These are phyloP conservation scores for Trypoxylus dichotomus DNA, from an alignment of 1,140 invertebrate species.

Conservation along the genomic window DNA sequence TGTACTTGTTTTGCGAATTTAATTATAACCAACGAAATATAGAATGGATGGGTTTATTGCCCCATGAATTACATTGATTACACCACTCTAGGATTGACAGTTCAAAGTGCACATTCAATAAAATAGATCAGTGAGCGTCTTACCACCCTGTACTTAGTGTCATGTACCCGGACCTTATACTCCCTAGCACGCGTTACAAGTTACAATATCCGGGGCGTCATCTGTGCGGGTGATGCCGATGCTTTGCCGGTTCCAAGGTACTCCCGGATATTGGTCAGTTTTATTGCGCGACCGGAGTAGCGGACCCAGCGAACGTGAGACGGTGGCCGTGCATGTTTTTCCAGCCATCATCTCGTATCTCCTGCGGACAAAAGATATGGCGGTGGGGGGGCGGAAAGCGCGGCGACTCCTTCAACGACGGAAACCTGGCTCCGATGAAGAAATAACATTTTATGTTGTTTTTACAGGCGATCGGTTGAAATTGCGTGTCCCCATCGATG, in stretches of 20 bases:
- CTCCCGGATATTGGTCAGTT: conserved; percentile 49
- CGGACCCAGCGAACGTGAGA: conserved; percentile 44
- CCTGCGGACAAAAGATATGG: conserved; percentile 10
- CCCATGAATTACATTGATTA: too few species aligned
- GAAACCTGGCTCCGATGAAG: conserved; percentile 50
- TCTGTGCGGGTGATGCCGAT: conserved; percentile 36
- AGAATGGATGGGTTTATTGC: too few species aligned
- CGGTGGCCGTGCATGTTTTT: conserved; percentile 43
- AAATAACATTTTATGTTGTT: conserved; percentile 52
- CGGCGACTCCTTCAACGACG: conserved; percentile 30
- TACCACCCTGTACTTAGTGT: background rate
- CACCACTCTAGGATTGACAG: background rate
- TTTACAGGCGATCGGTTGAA: conserved; percentile 45
- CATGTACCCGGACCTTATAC: background rate
- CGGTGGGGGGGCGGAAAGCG: conserved; percentile 19
- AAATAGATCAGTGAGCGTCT: background rate
- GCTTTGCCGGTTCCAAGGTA: conserved; percentile 39
- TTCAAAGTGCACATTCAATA: background rate
- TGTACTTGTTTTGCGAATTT: too few species aligned
- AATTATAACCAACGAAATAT: too few species aligned
- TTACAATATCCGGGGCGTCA: conserved; percentile 46
- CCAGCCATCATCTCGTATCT: conserved; percentile 42
- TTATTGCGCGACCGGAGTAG: conserved; percentile 46
- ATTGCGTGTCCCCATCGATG: conserved; percentile 31
- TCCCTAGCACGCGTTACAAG: conserved; percentile 27